Evolutionary conservation across 2,888 invertebrate genomes (phyloP).

Genomic region (Agrotis puta): DNA sequence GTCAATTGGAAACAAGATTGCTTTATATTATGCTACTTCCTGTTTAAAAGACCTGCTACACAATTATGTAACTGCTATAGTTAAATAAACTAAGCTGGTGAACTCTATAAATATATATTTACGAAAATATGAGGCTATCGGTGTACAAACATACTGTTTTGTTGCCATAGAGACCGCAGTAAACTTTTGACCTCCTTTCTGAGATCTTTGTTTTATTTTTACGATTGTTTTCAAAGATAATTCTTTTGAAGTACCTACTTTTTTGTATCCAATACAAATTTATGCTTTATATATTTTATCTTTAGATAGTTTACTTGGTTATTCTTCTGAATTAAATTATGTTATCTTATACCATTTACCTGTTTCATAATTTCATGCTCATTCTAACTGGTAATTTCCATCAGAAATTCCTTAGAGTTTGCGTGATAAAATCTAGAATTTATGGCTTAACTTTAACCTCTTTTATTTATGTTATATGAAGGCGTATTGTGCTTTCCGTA

Average conservation of each 20-base stretch:
- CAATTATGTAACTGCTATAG: slow-evolving; percentile 44
- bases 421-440: slow-evolving; percentile 19
- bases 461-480: slow-evolving; percentile 19
- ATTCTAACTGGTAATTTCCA: background rate
- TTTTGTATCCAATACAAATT: background rate
- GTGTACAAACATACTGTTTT: slow-evolving; percentile 12
- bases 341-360: background rate
- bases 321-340: background rate
- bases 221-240: slow-evolving; percentile 1
- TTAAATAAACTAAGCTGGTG: slow-evolving; percentile 39
- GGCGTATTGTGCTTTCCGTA: slow-evolving; percentile 5
- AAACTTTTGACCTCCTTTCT: slow-evolving; percentile 44
- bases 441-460: slow-evolving; percentile 26
- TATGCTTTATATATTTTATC: background rate
- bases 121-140: slow-evolving; percentile 3
- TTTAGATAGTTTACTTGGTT: background rate
- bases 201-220: slow-evolving; percentile 16
- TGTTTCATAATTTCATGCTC: background rate
- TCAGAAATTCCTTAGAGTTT: background rate
- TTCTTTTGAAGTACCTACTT: background rate
- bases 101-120: slow-evolving; percentile 17
- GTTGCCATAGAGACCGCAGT: slow-evolving; percentile 26
- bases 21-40: slow-evolving; percentile 54
- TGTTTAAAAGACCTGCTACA: slow-evolving; percentile 44
- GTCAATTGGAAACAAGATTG: slow-evolving; percentile 54